Conservation (phyloP, 2,888 invertebrate species). For the Tipula unca region DNA sequence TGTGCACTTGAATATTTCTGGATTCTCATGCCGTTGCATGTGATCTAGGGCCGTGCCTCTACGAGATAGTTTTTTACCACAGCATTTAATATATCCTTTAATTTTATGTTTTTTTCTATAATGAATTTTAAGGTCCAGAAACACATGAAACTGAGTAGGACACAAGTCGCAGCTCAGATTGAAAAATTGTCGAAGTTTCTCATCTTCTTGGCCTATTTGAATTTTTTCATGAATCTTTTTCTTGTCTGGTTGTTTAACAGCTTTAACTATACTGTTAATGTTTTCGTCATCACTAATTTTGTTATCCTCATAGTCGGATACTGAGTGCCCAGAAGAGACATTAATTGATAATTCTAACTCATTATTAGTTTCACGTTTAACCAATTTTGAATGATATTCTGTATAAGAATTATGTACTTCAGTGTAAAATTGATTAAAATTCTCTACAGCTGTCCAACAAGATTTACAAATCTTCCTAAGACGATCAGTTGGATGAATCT, state of each 20-base stretch:
- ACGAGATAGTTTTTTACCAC: neutral
- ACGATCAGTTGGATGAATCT: neutral
- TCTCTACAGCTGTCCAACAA: neutral
- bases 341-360: neutral
- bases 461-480: neutral
- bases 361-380: neutral
- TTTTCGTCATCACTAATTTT: neutral
- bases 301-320: neutral
- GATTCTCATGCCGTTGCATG: neutral
- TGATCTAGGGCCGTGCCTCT: neutral
- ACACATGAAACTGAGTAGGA: neutral
- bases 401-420: neutral
- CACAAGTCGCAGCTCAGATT: neutral
- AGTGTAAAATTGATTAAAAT: neutral
- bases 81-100: neutral
- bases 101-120: neutral
- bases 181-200: neutral
- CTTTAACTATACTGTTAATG: neutral
- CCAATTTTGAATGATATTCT: neutral
- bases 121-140: neutral
- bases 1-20: neutral
- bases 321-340: neutral
- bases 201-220: neutral
- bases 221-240: neutral
- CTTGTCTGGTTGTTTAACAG: neutral